Evolutionary conservation across 1,140 invertebrate species (phyloP).

Genomic region (Ganaspis sp.): DNA sequence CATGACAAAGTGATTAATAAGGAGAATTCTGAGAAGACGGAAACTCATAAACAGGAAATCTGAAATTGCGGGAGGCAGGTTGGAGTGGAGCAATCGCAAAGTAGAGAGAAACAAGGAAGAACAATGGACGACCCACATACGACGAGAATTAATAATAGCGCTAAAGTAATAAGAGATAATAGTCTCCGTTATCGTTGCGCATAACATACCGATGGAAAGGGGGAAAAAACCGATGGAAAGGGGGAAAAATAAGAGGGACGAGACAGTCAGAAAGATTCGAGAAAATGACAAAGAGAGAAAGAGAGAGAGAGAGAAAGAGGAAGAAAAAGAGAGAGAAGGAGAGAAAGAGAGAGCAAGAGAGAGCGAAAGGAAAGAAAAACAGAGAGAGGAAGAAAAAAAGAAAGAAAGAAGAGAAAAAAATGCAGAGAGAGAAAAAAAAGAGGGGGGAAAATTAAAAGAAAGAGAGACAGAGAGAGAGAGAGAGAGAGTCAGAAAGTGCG

Average conservation of each 20-base stretch:
- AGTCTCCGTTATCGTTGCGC: constrained; percentile 52
- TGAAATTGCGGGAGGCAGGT: background rate
- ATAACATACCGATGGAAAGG: background rate
- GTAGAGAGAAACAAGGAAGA: constrained; percentile 11
- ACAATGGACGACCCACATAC: constrained; percentile 44
- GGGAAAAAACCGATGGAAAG: no score
- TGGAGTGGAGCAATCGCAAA: background rate
- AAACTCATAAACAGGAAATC: constrained; percentile 15
- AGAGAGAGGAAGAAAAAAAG: background rate
- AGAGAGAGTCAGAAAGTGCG: constrained; percentile 36
- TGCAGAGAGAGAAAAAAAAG: background rate
- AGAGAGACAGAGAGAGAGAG: background rate
- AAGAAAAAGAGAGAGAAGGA: background rate
- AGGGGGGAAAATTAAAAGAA: background rate
- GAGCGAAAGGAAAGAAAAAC: background rate
- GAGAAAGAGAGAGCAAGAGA: background rate
- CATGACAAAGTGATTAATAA: background rate
- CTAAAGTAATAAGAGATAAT: constrained; percentile 60
- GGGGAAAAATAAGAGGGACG: background rate
- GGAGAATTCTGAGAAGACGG: background rate
- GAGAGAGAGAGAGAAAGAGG: background rate
- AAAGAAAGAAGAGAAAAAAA: background rate
- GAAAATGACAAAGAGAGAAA: no score
- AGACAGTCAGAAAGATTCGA: no score
- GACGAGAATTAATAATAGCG: constrained; percentile 53